Evolutionary conservation across 2,888 invertebrate species (phyloP).

Genomic region (Cheilosia urbana): DNA sequence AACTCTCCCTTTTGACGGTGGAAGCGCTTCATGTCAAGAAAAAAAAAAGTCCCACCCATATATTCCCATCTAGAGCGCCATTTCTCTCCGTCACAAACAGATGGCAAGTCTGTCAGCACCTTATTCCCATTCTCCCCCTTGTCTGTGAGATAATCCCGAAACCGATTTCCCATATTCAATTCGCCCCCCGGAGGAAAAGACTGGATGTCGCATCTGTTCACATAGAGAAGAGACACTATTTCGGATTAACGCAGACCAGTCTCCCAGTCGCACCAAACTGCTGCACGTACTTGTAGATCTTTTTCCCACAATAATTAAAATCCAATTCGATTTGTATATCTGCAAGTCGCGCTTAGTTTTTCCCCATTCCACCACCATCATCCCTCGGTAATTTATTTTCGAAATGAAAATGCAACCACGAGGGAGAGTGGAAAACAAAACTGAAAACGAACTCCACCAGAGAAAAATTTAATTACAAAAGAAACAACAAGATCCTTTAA

Average conservation of each 20-base stretch:
- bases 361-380: conserved; percentile 27
- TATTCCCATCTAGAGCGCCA: background rate
- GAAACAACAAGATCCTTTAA: conserved; percentile 60
- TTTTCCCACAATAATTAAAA: conserved; percentile 72
- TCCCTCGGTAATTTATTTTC: background rate
- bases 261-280: background rate
- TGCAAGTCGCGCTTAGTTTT: conserved; percentile 12
- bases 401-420: conserved; percentile 56
- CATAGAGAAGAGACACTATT: conserved; percentile 27
- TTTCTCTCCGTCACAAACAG: conserved; percentile 12
- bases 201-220: conserved; percentile 60
- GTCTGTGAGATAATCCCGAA: conserved; percentile 63
- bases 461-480: conserved; percentile 63
- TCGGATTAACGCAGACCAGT: conserved; percentile 44
- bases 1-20: no score
- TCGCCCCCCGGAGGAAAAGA: conserved; percentile 28
- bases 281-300: conserved; percentile 24
- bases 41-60: background rate
- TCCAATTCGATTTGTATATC: conserved; percentile 66
- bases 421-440: conserved; percentile 36
- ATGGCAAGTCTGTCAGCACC: background rate
- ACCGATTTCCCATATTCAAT: conserved; percentile 67
- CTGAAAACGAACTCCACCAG: conserved; percentile 2
- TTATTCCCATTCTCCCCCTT: conserved; percentile 3
- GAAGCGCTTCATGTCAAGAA: no score